Conservation (phyloP, 1,140 invertebrate species). For the Schlechtendalia chinensis region DNA sequence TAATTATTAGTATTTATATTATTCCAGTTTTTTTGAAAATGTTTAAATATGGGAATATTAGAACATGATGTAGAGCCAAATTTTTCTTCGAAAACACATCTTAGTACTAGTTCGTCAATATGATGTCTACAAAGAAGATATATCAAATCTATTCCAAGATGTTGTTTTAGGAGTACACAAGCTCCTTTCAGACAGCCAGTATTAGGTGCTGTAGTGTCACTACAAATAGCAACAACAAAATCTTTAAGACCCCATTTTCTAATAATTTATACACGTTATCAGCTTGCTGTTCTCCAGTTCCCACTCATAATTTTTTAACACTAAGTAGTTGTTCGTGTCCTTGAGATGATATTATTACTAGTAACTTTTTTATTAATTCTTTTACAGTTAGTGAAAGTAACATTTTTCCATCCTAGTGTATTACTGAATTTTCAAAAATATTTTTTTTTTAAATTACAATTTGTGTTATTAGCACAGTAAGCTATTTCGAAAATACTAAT, state of each 20-base stretch:
- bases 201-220: constrained; percentile 55
- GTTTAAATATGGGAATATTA: constrained; percentile 50
- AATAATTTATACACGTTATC: constrained; percentile 17
- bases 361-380: constrained; percentile 19
- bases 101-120: too few species aligned
- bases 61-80: constrained; percentile 49
- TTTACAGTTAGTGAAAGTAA: constrained; percentile 48
- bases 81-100: too few species aligned
- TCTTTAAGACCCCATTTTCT: constrained; percentile 33
- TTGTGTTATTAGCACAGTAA: too few species aligned
- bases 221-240: constrained; percentile 52
- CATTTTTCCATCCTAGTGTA: constrained; percentile 53
- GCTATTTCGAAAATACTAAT: too few species aligned
- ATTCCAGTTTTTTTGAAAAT: constrained; percentile 50
- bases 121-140: too few species aligned
- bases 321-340: constrained; percentile 37
- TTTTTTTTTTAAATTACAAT: constrained; percentile 28
- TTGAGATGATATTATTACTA: constrained; percentile 34
- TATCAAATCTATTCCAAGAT: too few species aligned
- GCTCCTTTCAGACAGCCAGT: constrained; percentile 54
- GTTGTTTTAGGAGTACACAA: too few species aligned
- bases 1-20: constrained; percentile 44
- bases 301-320: not conserved
- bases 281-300: constrained; percentile 37
- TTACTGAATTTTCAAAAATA: constrained; percentile 35